Evolutionary conservation across 2,113 vertebrate species (phyloP), one percentile per base, ranked within the genome.

Genomic region (Pavo muticus): DNA sequence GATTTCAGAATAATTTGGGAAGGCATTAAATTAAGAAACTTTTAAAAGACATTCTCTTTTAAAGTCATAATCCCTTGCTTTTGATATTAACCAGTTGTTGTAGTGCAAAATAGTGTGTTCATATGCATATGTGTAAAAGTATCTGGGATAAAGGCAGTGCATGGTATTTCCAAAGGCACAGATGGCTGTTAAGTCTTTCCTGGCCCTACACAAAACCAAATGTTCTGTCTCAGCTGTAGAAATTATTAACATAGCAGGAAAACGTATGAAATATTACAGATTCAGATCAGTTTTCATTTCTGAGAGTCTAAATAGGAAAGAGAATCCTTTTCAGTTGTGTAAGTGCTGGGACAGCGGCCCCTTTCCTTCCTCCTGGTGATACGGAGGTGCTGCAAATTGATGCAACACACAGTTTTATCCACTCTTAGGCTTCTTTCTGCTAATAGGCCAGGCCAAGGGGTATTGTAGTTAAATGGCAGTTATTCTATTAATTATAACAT

Each of bases 201-300:
- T 89, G 89, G 87, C 74, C 84, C 59, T 57, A 2, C 9, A 42
- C 5, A 57, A n/a, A 77, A 84, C 63, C 54, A 84, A 95, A 89
- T 74, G 45, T 72, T 89, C 77, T 73, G n/a, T 76, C 74, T 63
- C n/a, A 67, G 77, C 84, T 89, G 59, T 69, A 68, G 30, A 35
- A 93, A 75, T 65, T 69, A 61, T 61, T 72, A 88, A 72, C 0
- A 0, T 45, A 84, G 42, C 27, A 88, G 19, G 13, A 90, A 92
- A 91, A 79, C 6, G 23, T 64, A 83, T 76, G 16, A 45, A 59
- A 59, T 73, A 44, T 79, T 87, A 76, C 32, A 78, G 75, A 76
- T 52, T 29, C 25, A 6, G 40, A 30, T 85, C 54, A 37, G 2
- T 23, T 91, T 72, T 86, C 13, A 11, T 79, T 90, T 87, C 42